A percentile compares a stretch with the other conserved stretches of the same genome.
phyloP scores from a whole-genome alignment of 1,140 invertebrate genomes.

The Zophobas morio region DNA sequence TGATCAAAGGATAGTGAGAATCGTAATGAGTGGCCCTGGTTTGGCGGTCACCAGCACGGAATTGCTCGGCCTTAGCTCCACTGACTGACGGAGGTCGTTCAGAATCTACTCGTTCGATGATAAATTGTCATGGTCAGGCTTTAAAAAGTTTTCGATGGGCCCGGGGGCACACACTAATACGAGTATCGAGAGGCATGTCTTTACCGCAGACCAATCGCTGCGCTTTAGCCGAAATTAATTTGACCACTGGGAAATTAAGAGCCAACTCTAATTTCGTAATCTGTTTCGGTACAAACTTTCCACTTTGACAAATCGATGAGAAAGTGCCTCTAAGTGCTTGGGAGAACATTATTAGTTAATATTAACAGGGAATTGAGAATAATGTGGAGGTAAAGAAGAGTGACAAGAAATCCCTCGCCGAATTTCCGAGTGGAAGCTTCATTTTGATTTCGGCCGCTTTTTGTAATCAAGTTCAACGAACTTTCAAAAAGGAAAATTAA shows the following conservation, averaged over 20 bases:
- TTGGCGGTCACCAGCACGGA: conserved; percentile 47
- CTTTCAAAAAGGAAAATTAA: too few relatives aligned
- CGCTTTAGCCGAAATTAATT: conserved; percentile 2
- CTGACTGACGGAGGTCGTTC: conserved; percentile 47
- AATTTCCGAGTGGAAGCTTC: too few relatives aligned
- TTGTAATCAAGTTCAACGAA: too few relatives aligned
- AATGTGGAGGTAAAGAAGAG: too few relatives aligned
- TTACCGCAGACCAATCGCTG: neutral
- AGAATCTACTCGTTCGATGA: conserved; percentile 43
- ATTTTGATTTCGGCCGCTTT: too few relatives aligned
- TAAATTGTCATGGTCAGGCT: conserved; percentile 44
- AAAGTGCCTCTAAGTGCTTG: neutral
- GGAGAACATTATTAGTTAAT: too few relatives aligned
- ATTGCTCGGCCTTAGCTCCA: conserved; percentile 48
- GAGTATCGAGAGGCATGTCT: conserved; percentile 8
- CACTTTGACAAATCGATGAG: neutral
- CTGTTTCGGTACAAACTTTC: neutral
- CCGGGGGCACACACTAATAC: conserved; percentile 4
- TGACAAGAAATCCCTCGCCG: too few relatives aligned
- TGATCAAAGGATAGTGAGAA: conserved; percentile 43
- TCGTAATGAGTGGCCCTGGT: conserved; percentile 44
- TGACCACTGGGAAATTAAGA: conserved; percentile 6
- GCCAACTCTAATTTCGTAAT: neutral
- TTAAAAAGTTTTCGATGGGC: conserved; percentile 25
- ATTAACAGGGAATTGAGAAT: too few relatives aligned